Base-by-base conservation (phyloP, 2,113 vertebrate species). In the Rhizomys pruinosus region DNA sequence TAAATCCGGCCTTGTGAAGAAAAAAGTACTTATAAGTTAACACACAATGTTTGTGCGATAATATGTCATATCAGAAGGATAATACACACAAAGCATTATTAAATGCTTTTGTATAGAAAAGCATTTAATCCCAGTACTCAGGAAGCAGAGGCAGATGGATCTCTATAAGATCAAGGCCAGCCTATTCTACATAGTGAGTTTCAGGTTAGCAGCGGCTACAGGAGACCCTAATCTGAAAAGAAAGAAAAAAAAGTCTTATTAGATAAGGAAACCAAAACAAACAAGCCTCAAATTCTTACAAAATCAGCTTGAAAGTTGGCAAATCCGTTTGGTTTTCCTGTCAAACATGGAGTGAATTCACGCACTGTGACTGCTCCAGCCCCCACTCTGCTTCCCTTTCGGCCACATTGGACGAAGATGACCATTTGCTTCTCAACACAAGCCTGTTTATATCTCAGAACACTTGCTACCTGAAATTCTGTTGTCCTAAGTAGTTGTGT, bases 311-410 rank as follows among this genome's bases (percentile, higher is more conserved):
- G 22, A 63, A 91, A 59, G 13, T 39, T 42, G 13, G 12, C 9
- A 7, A 73, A 69, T 76, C 22, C 42, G 17, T 94, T 20, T 94
- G n/a, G 5, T 59, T 92, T 94, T 76, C 74, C 19, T 55, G 66
- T 32, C 66, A 77, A 34, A 34, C 23, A 69, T 0, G 39, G 12
- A 90, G 52, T 23, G 55, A 88, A 61, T 16, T 12, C 3, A 84
- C 23, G 16, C 66, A 79, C 63, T 90, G 9, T 85, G 34, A 90
- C 34, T 29, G 90, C 34, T 29, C 84, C 27, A 80, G 23, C 1
- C 42, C 15, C 20, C 44, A 0, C 1, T 86, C 27, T 10, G 3
- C 59, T 52, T 90, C 39, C 88, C 7, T 76, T 44, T 69, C 42
- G 29, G 6, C 11, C 55, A 16, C 57, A 20, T 19, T 44, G 32